A percentile compares a stretch with the other conserved stretches of the same genome.
phyloP scores from a whole-genome alignment of 2,797 vertebrate genomes.

The Danio jaintianensis region DNA sequence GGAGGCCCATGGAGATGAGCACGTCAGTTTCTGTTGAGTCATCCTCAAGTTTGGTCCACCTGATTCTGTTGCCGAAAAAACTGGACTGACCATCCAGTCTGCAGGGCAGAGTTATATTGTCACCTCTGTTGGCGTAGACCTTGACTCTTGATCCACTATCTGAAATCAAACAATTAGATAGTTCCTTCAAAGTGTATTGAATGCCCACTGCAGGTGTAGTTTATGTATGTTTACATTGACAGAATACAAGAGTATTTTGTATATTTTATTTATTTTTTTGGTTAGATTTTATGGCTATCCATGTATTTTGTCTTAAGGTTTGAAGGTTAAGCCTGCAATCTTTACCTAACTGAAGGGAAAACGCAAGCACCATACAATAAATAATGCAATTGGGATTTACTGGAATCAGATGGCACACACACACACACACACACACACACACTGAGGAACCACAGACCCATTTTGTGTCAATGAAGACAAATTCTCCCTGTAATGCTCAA shows the following conservation, averaged over 20 bases:
- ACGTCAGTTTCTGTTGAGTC: constrained; percentile 87
- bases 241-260: neutral
- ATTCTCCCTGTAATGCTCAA: neutral
- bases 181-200: neutral
- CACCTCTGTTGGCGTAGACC: constrained; percentile 79
- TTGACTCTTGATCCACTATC: constrained; percentile 66
- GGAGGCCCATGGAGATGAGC: constrained; percentile 87
- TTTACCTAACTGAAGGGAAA: constrained; percentile 2
- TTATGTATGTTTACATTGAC: neutral
- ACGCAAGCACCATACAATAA: neutral
- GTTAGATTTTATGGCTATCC: neutral
- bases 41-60: constrained; percentile 90
- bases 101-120: constrained; percentile 85
- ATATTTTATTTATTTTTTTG: neutral
- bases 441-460: neutral
- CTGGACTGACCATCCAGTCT: constrained; percentile 77
- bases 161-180: constrained; percentile 46
- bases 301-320: neutral
- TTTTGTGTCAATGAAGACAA: constrained; percentile 6
- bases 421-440: neutral
- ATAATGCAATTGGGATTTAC: neutral
- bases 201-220: neutral
- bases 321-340: neutral
- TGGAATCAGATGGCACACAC: neutral
- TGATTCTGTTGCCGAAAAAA: constrained; percentile 81